Base-by-base conservation (phyloP, 2,113 vertebrate species). In the Chinchilla lanigera region DNA sequence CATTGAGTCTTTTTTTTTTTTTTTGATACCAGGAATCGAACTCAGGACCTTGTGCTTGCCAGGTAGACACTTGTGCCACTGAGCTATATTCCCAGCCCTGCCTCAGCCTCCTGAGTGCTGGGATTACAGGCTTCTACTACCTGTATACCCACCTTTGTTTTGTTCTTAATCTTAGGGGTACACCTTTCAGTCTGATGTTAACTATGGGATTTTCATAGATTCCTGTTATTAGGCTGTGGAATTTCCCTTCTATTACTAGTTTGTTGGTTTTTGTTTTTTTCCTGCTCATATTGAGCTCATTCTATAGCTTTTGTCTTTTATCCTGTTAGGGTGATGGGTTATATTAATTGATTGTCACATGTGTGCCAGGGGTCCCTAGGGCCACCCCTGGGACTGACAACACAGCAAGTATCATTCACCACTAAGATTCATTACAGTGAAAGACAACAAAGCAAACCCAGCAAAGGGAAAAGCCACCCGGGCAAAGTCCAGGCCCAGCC, bases 401-500 rank as follows among this genome's bases (percentile, higher is more conserved):
- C 13, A 52, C 3, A 4, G 38, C 11, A 44, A 30, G 73, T 75
- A 47, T 75, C 71, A 75, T 75, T 28, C 41, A 28, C 22, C 26
- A 28, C 28, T 78, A 52, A 52, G 47, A 33, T 50, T 78, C 30
- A 52, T 33, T 19, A 28, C 20, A 52, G 75, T 14, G 28, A 19
- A 26, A 78, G 71, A 44, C 11, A 44, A 75, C 60, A 91, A 19
- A 12, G 38, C 28, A 33, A 85, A 65, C 88, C 71, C 69, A 85
- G 69, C 69, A 60, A 75, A 60, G 38, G n/a, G 87, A 85, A 96
- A 81, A 8, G 44, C 22, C 16, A 2, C 54, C 20, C 7, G 78
- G 69, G 22, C 97, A 92, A 96, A 93, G 95, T 95, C 97, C 93
- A 60, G n/a, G 44, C 44, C 52, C 24, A 65, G 47, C 17, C 71